These are phyloP conservation scores for Podotricha telesiphe DNA, from an alignment of 2,888 invertebrate species.

Conservation along the genomic window DNA sequence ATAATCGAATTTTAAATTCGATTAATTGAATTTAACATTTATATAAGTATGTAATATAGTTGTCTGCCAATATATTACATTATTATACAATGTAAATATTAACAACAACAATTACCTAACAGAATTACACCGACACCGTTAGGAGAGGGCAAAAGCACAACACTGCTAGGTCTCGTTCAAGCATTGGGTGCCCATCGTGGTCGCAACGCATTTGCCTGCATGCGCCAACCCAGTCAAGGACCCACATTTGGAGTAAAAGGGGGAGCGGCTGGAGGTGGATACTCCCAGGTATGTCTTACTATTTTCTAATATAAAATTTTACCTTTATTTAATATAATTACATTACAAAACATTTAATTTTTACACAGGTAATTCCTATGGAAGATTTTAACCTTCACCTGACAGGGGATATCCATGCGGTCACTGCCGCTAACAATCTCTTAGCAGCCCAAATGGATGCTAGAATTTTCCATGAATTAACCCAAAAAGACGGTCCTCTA, in stretches of 20 bases:
- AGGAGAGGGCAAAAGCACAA: slow-evolving; percentile 99
- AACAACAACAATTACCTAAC: slow-evolving; percentile 39
- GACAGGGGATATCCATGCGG: slow-evolving; percentile 99
- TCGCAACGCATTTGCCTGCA: slow-evolving; percentile 95
- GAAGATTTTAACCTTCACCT: slow-evolving; percentile 99
- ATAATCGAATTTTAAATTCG: no score
- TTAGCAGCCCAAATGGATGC: slow-evolving; percentile 99
- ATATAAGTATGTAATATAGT: no score
- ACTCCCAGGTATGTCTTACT: slow-evolving; percentile 87
- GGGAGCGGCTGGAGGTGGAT: slow-evolving; percentile 99
- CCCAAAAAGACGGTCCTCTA: slow-evolving; percentile 93
- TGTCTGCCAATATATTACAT: no score
- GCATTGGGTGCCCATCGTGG: slow-evolving; percentile 93
- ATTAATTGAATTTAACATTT: no score
- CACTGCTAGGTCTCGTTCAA: slow-evolving; percentile 95
- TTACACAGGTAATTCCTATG: slow-evolving; percentile 95
- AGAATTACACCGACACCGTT: slow-evolving; percentile 99
- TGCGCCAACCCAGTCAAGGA: slow-evolving; percentile 99
- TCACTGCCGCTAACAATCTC: slow-evolving; percentile 98
- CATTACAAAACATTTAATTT: no score
- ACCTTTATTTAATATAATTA: no score
- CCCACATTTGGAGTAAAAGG: slow-evolving; percentile 99
- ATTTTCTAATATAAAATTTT: background rate
- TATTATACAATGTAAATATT: background rate
- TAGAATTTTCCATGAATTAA: slow-evolving; percentile 97